These are phyloP conservation scores for Mizuhopecten yessoensis DNA, from an alignment of 1,140 invertebrate species.

Conservation along the genomic window DNA sequence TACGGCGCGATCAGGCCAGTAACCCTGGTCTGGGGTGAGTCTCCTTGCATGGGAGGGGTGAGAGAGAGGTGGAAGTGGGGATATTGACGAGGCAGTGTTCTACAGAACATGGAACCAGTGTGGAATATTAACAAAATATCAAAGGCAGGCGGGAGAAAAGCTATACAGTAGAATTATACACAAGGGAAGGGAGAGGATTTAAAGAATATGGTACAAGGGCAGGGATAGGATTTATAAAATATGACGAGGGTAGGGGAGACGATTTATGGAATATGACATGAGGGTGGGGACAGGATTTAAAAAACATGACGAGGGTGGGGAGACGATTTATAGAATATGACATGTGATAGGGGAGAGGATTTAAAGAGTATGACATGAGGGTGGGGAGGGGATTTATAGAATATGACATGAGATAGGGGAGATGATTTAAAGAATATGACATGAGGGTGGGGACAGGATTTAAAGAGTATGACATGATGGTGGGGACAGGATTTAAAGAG, in stretches of 20 bases:
- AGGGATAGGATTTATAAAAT: not conserved
- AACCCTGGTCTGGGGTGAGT: not conserved
- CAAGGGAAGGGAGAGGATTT: not conserved
- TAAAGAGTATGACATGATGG: not conserved
- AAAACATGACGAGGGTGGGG: not conserved
- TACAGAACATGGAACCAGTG: too few relatives aligned
- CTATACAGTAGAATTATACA: not conserved
- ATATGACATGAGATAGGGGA: not conserved
- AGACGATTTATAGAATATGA: not conserved
- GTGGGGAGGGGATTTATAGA: not conserved
- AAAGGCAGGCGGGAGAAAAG: too few relatives aligned
- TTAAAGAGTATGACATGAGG: not conserved
- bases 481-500: not conserved
- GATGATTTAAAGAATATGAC: not conserved
- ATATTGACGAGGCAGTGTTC: not conserved
- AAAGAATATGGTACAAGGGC: too few relatives aligned
- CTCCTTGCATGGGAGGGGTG: not conserved
- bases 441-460: not conserved
- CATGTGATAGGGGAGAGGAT: too few relatives aligned
- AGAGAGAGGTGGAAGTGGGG: not conserved
- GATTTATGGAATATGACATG: not conserved
- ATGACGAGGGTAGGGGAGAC: not conserved
- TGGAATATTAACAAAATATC: too few relatives aligned
- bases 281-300: not conserved
- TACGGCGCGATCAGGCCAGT: not conserved